Evolutionary conservation across 1,140 invertebrate genomes (phyloP), one percentile per base, ranked within the genome.

Genomic region (Aricia agestis): DNA sequence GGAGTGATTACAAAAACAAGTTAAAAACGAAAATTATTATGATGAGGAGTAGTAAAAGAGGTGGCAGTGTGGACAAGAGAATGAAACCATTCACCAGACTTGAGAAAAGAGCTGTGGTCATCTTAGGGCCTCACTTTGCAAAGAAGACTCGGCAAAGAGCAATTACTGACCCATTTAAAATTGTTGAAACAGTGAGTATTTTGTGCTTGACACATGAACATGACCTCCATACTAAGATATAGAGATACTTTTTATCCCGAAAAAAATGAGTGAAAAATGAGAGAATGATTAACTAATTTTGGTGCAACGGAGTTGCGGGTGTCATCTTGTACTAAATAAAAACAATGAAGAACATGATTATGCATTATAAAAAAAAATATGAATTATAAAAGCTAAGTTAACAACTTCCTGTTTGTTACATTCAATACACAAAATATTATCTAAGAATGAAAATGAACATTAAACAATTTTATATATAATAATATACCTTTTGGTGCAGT

Each of bases 1-100:
- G 83, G 83, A 86, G 83, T 81, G 84, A 86, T 68, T 86, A 83
- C 66, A 86, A 88, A 70, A 84, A 80, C 70, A 88, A 88, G 68
- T 71, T 86, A 31, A 88, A 86, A 69, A 88, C 82, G 11, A 86
- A 85, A 74, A 57, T 79, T 7, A 77, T 31, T 18, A n/a, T 81
- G 11, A 17, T 83, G 7, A 85, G 82, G 32, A 81, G 80, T 67
- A 75, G 71, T 67, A 76, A 80, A 65, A 75, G 76, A 36, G 59
- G 73, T 57, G 78, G 77, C 3, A 67, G 58, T 10, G 17, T 69
- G 19, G 42, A 77, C 5, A 79, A 78, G 6, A 79, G 45, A 11
- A 72, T 78, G 2, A 78, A 70, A 32, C 77, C 82, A 13, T 58
- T 89, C 2, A 82, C 78, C 31, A 89, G 80, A 67, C 52, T 89